Conservation (phyloP, 2,797 vertebrate species). For the Harpagifer antarcticus region DNA sequence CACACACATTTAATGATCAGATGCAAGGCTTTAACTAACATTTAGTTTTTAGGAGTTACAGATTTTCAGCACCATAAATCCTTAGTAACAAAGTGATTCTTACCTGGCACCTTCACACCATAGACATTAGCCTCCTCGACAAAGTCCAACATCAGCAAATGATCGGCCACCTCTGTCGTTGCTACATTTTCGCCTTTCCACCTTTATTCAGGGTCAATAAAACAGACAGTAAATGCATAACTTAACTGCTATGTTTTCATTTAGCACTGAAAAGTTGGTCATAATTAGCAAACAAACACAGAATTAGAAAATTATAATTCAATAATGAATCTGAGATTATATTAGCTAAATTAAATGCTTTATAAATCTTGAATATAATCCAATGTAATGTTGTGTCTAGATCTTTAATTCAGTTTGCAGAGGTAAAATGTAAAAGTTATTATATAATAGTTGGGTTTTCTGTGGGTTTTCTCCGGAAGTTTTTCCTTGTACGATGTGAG, state of each 20-base stretch:
- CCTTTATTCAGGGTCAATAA: conserved; percentile 67
- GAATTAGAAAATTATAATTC: conserved; percentile 1
- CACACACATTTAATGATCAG: not conserved
- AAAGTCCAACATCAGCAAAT: conserved; percentile 84
- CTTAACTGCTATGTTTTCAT: not conserved
- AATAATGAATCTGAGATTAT: not conserved
- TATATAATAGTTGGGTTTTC: not conserved
- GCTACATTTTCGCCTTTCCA: conserved; percentile 97
- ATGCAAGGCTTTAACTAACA: not conserved
- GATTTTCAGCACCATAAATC: not conserved
- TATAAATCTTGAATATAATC: not conserved
- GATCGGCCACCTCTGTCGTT: conserved; percentile 90
- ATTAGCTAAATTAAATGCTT: not conserved
- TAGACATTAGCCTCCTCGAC: conserved; percentile 92
- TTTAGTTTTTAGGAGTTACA: not conserved
- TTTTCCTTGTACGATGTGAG: too few relatives aligned
- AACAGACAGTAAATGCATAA: not conserved
- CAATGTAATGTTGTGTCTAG: not conserved
- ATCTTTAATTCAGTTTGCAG: not conserved
- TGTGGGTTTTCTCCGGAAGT: too few relatives aligned
- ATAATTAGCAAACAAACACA: not conserved
- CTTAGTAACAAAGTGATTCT: not conserved
- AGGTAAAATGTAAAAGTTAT: not conserved
- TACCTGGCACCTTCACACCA: conserved; percentile 92
- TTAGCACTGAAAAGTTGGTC: not conserved